Evolutionary conservation across 2,888 invertebrate genomes (phyloP).

Genomic region (Omphaloscelis lunosa): DNA sequence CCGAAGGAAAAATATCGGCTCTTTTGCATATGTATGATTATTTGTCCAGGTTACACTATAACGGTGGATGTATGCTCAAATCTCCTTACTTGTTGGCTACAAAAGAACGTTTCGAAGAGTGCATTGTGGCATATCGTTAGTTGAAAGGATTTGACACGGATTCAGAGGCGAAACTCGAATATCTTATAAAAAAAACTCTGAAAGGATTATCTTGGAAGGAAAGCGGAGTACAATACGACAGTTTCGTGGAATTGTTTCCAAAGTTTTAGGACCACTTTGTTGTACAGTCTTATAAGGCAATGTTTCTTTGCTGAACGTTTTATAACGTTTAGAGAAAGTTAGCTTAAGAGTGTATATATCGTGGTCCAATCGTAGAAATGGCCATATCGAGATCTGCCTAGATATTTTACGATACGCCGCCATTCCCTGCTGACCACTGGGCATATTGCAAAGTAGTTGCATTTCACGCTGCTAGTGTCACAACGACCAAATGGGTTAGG

Average conservation of each 20-base stretch:
- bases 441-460: background rate
- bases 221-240: constrained; percentile 43
- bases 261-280: constrained; percentile 43
- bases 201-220: constrained; percentile 64
- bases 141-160: constrained; percentile 63
- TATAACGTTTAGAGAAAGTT: constrained; percentile 10
- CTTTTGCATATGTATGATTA: constrained; percentile 42
- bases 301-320: constrained; percentile 41
- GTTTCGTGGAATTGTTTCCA: constrained; percentile 45
- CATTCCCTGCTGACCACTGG: background rate
- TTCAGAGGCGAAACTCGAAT: constrained; percentile 58
- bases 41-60: constrained; percentile 55
- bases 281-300: constrained; percentile 56
- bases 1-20: constrained; percentile 45
- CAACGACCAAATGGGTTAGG: background rate
- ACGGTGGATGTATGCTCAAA: constrained; percentile 55
- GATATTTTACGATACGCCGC: no score
- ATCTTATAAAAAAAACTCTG: constrained; percentile 62
- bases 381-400: background rate
- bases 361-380: background rate
- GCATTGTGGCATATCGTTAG: constrained; percentile 64
- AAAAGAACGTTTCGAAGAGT: constrained; percentile 62
- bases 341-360: background rate
- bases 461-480: background rate
- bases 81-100: constrained; percentile 63